Evolutionary conservation across 2,797 vertebrate species (phyloP), one percentile per base, ranked within the genome.

Genomic region (Pseudochaenichthys georgianus): DNA sequence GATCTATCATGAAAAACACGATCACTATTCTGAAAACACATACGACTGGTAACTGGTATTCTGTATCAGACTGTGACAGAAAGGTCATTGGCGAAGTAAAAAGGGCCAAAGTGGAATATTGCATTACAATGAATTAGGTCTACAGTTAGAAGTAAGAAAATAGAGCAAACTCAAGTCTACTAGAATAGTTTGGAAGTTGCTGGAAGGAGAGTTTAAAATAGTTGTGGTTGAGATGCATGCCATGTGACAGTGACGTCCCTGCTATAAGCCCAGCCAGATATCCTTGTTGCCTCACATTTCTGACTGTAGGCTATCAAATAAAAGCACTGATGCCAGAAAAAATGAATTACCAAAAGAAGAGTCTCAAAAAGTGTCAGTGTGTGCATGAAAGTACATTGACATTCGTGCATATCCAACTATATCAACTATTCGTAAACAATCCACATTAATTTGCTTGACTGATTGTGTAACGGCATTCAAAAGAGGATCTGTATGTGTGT

Each of bases 401-500:
- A 7, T 54, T 17, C 54, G 11, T 34, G 48, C 23, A 28, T 17
- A 4, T 51, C 10, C 15, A 21, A 21, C 21, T 21, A 21, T 64
- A 38, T 42, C 16, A 16, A 38, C 38, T 12, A 46, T 46, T 54
- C 13, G 34, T 66, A 17, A 38, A 23, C 52, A 23, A 57, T 57
- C 47, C 41, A 23, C 21, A 55, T 34, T 60, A 64, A 81, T 71
- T 54, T 63, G 70, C 54, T 46, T 43, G 31, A 71, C 19, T 48
- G 55, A 34, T 31, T 50, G 64, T 65, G 53, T 72, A 69, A 60
- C 63, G 28, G 60, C 38, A 31, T 11, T 75, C 23, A 34, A 38
- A 53, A 63, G 54, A 72, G 43, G 76, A 81, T 65, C 34, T 62
- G 11, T 71, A 42, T 61, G 59, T 70, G 72, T 67, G 67, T 68